Percentiles rank a stretch among this genome's conserved stretches.
Conservation (phyloP, 2,113 vertebrate species). For the Psittacus erithacus region DNA sequence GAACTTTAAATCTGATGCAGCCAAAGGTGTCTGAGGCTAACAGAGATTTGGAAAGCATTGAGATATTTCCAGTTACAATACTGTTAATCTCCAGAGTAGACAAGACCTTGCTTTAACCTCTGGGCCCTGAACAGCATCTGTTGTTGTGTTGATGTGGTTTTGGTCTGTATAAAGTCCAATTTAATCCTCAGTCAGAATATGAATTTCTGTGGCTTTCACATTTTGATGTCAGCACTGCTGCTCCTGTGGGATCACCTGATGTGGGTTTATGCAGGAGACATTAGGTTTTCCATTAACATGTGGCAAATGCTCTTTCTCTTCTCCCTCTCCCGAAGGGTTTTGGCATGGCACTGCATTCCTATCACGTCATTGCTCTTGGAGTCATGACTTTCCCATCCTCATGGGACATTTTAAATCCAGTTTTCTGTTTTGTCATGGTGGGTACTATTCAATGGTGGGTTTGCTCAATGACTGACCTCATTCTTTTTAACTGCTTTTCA, state of each 20-base stretch:
- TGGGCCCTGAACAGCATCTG: not conserved
- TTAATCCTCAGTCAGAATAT: conserved; percentile 7
- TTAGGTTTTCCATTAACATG: not conserved
- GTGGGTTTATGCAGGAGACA: not conserved
- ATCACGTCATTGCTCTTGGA: not conserved
- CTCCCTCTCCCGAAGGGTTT: not conserved
- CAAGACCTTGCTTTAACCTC: not conserved
- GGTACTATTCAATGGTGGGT: not conserved
- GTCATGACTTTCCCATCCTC: not conserved
- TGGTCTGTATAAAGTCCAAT: not conserved
- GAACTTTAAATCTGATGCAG: not conserved
- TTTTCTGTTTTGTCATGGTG: not conserved
- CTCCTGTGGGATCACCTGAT: not conserved
- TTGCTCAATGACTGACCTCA: not conserved
- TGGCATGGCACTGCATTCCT: conserved; percentile 11
- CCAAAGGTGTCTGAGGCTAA: not conserved
- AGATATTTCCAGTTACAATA: not conserved
- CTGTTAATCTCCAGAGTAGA: not conserved
- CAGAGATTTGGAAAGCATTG: not conserved
- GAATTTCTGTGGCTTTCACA: not conserved
- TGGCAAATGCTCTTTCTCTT: not conserved
- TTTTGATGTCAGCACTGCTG: not conserved
- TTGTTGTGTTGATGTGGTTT: not conserved
- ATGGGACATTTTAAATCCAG: not conserved
- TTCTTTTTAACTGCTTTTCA: not conserved